Base-by-base conservation (phyloP, 2,113 vertebrate species). In the Notechis scutatus region DNA sequence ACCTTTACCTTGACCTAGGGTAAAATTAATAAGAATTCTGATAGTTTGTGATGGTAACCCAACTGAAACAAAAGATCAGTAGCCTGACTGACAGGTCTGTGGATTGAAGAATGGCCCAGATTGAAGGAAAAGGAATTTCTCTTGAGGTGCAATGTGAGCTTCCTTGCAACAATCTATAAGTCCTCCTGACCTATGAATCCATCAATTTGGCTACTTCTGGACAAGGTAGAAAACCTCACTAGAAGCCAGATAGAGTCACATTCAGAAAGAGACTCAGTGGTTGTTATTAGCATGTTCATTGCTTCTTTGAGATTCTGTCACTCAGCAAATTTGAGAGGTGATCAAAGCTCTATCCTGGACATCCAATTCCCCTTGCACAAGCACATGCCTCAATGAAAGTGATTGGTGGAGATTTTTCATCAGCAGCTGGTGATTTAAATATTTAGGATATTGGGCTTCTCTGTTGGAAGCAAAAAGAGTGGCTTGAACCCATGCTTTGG, bases 401-500 rank as follows among this genome's bases (percentile, higher is more conserved):
- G 2, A 34, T 74, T 39, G n/a, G 5, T 74, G n/a, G n/a, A 74
- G 14, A 74, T 39, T 74, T 74, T 39, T 74, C 15, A 34, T 6
- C n/a, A 20, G 69, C n/a, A 74, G 69, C 5, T 34, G 15, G 15
- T 74, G 69, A 74, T 34, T 39, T 57, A 2, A 85, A 34, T 24
- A 59, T 59, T 54, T 92, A 23, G 14, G 5, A 21, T 23, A 69
- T 42, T 39, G 5, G 24, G 52, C 42, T 85, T 92, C 39, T 14
- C 20, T 39, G 89, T 42, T 92, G 87, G 92, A 91, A 8, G 0
- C 88, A 57, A 29, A 92, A 88, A 95, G 92, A 59, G 24, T 0
- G 87, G n/a, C 1, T 45, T 45, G 45, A 45, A 47, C 15, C 56
- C 61, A 24, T 94, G 56, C 61, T 90, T 95, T 95, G 56, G 90